Evolutionary conservation across 2,797 vertebrate genomes (phyloP).

Genomic region (Thamnophis elegans): DNA sequence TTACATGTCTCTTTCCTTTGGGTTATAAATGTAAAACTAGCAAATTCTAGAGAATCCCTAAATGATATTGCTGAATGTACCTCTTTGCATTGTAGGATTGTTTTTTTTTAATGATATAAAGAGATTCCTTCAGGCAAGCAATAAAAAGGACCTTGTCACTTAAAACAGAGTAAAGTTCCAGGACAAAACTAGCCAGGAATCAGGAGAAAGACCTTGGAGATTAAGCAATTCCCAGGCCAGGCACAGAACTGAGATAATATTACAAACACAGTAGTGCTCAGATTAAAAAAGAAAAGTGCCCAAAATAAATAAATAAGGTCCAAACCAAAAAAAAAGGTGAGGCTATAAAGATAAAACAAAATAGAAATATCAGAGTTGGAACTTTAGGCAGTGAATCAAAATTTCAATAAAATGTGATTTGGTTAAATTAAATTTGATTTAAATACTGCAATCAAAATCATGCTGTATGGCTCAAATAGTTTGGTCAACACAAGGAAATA

Average conservation of each 20-base stretch:
- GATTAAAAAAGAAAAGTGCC: background rate
- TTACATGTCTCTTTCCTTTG: background rate
- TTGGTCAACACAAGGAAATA: background rate
- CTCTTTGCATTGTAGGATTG: background rate
- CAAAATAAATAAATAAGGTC: background rate
- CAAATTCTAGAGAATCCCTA: background rate
- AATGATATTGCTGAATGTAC: background rate
- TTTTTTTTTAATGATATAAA: background rate
- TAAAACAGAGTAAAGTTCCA: background rate
- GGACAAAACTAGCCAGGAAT: background rate
- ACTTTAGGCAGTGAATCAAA: background rate
- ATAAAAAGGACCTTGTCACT: background rate
- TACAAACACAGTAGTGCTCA: background rate
- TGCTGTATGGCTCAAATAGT: background rate
- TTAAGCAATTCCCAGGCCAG: background rate
- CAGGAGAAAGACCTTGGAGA: background rate
- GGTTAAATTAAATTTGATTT: background rate
- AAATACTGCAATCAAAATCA: background rate
- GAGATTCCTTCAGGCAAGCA: background rate
- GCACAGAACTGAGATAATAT: background rate
- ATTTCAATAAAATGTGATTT: background rate
- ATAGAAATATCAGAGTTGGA: background rate
- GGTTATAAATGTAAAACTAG: background rate
- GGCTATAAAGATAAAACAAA: background rate
- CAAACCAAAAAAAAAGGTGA: background rate